Conservation (phyloP, 92 coral and sea anemone genomes). For the Phymanthus crucifer region DNA sequence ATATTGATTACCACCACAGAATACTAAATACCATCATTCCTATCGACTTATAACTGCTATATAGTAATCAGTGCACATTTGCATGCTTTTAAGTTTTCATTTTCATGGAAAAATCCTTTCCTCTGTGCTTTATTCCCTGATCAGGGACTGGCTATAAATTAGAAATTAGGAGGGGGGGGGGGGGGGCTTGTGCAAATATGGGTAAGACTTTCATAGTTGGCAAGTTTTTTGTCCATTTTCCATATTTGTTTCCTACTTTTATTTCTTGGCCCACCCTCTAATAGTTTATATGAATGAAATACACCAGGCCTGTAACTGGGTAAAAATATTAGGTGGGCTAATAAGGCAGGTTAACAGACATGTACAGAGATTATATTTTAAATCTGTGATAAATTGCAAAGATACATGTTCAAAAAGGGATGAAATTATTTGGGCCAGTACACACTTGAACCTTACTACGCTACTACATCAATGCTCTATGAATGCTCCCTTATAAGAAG, state of each 20-base stretch:
- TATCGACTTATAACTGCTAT: not conserved
- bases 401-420: not conserved
- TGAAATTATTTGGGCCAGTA: not conserved
- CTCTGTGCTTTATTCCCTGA: not conserved
- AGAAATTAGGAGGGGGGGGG: no score
- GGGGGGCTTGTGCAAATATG: not conserved
- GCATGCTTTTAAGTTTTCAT: not conserved
- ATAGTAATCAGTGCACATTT: not conserved
- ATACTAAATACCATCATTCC: not conserved
- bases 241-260: not conserved
- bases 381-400: not conserved
- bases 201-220: not conserved
- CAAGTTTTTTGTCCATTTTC: not conserved
- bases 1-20: not conserved
- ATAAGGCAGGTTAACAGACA: not conserved
- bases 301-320: not conserved
- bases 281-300: not conserved
- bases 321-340: no score
- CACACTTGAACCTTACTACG: not conserved
- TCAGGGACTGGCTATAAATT: not conserved
- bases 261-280: not conserved
- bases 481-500: not conserved
- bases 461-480: not conserved
- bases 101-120: not conserved
- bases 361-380: not conserved